phyloP scores from a whole-genome alignment of 2,113 vertebrate genomes.

The Sinocyclocheilus maitianheensis region DNA sequence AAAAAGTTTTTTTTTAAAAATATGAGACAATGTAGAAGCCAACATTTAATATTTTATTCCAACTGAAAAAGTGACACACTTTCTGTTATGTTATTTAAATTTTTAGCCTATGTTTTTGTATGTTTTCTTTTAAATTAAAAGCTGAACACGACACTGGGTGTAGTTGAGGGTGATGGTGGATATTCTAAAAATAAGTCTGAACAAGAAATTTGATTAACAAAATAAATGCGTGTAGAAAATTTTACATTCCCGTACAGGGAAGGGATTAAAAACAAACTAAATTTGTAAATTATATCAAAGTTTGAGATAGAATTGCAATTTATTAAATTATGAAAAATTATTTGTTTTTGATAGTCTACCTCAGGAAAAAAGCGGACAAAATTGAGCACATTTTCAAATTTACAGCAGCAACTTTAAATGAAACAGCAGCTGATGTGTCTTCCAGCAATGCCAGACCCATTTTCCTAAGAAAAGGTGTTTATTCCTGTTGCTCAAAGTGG shows the following conservation, averaged over 20 bases:
- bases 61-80: background rate
- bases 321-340: background rate
- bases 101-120: background rate
- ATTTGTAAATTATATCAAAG: background rate
- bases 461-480: slow-evolving; percentile 33
- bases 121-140: background rate
- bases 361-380: background rate
- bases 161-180: background rate
- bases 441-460: background rate
- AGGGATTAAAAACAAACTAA: background rate
- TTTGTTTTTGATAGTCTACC: background rate
- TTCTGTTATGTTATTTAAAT: background rate
- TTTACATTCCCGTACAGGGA: background rate
- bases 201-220: background rate
- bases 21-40: background rate
- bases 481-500: slow-evolving; percentile 35
- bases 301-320: background rate
- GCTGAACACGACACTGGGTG: background rate
- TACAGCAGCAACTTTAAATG: background rate
- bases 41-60: background rate
- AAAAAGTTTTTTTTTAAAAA: no score
- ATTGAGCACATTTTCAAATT: background rate
- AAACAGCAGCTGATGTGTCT: slow-evolving; percentile 20
- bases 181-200: background rate
- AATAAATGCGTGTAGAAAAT: background rate